These are phyloP conservation scores for Strigamia maritima DNA, from an alignment of 2,888 invertebrate genomes.

Conservation along the genomic window DNA sequence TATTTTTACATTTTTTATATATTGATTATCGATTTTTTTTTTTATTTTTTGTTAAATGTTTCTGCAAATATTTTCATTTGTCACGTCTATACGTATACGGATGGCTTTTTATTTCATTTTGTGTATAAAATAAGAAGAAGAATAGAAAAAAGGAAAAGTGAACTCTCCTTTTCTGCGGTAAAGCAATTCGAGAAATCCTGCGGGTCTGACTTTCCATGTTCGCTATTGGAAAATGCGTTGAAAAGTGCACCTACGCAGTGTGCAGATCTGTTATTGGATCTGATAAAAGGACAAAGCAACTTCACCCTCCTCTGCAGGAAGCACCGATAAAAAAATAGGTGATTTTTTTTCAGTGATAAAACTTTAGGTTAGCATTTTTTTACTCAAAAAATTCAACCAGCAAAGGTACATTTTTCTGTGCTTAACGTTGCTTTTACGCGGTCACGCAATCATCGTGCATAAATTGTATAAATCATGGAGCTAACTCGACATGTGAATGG, in stretches of 20 bases:
- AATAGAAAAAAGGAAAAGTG: not conserved
- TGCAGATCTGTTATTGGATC: constrained; percentile 34
- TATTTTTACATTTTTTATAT: not conserved
- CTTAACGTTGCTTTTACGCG: not conserved
- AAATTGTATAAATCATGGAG: constrained; percentile 26
- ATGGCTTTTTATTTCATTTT: not conserved
- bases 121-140: not conserved
- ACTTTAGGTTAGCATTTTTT: not conserved
- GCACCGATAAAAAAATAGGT: constrained; percentile 24
- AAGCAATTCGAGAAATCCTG: constrained; percentile 30
- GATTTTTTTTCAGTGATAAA: constrained; percentile 28
- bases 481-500: constrained; percentile 14
- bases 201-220: constrained; percentile 32
- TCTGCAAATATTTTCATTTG: not conserved
- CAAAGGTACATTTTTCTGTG: not conserved
- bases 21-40: not conserved
- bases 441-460: constrained; percentile 17
- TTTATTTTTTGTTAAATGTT: not conserved
- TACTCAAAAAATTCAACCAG: no score
- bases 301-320: constrained; percentile 29
- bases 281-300: constrained; percentile 34
- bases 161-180: constrained; percentile 1
- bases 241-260: constrained; percentile 21
- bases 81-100: not conserved
- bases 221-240: constrained; percentile 31